Base-by-base conservation (phyloP, 2,113 vertebrate genomes). In the Perccottus glenii region DNA sequence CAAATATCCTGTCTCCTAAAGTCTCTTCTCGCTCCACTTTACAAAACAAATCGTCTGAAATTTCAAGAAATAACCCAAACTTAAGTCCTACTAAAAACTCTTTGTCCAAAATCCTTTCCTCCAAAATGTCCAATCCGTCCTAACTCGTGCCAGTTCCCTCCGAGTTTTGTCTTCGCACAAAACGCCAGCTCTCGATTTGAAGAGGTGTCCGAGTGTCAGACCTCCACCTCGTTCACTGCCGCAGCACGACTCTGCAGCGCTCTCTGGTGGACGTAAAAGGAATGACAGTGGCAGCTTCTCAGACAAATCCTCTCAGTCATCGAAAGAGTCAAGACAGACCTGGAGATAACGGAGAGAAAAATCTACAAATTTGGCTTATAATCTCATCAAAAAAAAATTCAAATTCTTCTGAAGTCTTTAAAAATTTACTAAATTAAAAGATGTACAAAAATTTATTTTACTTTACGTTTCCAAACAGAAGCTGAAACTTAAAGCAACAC, bases 291-390 rank as follows among this genome's bases (percentile, higher is more conserved):
- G 88, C 60, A 88, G 63, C 33, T 5, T 83, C 3, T 85, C 68
- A 0, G 93, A 95, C 27, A 93, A 90, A 64, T 86, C 92, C 0
- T 4, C 86, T 0, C 87, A 90, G 64, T 86, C 90, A 0, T 85
- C 27, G 51, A 94, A 90, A 59, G 78, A 92, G 49, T 49, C 84
- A 5, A 91, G 84, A 46, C 94, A 94, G 0, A 73, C 85, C 35
- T 74, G 94, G 88, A 96, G 94, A 83, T 95, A 90, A 92, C 46
- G 43, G 44, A 32, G 64, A 8, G 19, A 27, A 27, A 27, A 27
- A 27, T 27, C 19, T 27, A 27, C 19, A 27, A 27, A 27, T 27
- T 27, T 27, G 19, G 19, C 19, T n/a, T 27, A 27, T 2, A 27
- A 27, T 27, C 19, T 27, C 19, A 27, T 27, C 1, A 27, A 27